Base-by-base conservation (phyloP, 2,113 vertebrate genomes). In the Scalopus aquaticus region DNA sequence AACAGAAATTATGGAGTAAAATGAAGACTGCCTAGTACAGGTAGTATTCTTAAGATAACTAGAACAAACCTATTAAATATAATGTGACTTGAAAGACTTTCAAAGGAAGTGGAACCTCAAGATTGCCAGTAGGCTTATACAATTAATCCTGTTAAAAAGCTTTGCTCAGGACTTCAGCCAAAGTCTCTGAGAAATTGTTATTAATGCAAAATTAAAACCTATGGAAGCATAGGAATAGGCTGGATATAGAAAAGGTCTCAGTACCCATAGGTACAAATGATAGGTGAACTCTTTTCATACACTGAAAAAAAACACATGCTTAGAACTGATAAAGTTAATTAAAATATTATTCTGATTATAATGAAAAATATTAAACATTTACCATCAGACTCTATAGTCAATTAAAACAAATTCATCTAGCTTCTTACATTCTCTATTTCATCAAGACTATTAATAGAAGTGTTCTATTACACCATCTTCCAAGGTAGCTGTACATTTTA, bases 31-130 rank as follows among this genome's bases (percentile, higher is more conserved):
- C 30, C n/a, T 32, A 85, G 13, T 86, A 94, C 91, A 28, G 46
- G 37, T 42, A 81, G 9, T 54, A 49, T 73, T 91, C 39, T 56
- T 88, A 28, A 73, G 13, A 77, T 56, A 42, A 73, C 4, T 88
- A 44, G 49, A 88, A 88, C 6, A 92, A 26, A 82, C 42, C 44
- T 96, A 64, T 81, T 49, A 37, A 94, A 81, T 56, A 72, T 30
- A 84, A 69, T 62, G 26, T 51, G 39, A 3, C 73, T 60, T 89
- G 22, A 91, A 92, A 87, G 60, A 20, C 42, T 81, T 93, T 12
- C 86, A 70, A 7, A n/a, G 78, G 15, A 88, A 94, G 86, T 44
- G 30, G 19, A 89, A 17, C 44, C 5, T 69, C 44, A 78, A 2
- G 24, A 78, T 78, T 76, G 73, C 67, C 73, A 67, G 54, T 30